These are phyloP conservation scores for Panurus biarmicus DNA, from an alignment of 2,113 vertebrate genomes.

Conservation along the genomic window DNA sequence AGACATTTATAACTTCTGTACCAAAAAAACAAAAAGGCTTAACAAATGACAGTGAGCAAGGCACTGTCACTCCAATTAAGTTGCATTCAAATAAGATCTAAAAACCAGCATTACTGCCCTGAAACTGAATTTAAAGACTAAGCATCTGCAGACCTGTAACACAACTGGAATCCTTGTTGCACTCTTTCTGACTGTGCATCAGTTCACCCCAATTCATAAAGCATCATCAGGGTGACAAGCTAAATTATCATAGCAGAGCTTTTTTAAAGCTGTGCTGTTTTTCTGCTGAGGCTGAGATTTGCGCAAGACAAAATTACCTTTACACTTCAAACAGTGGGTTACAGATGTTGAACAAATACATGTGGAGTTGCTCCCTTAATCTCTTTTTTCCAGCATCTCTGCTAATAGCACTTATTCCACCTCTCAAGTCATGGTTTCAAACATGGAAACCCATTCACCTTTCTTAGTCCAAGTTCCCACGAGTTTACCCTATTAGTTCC, in stretches of 20 bases:
- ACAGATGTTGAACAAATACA: conserved; percentile 57
- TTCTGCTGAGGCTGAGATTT: conserved; percentile 40
- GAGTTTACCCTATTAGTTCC: conserved; percentile 13
- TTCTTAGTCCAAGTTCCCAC: conserved; percentile 36
- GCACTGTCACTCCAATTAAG: background rate
- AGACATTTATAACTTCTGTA: background rate
- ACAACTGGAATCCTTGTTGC: background rate
- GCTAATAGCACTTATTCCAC: conserved; percentile 37
- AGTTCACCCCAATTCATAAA: conserved; percentile 22
- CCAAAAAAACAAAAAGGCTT: background rate
- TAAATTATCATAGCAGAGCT: conserved; percentile 4
- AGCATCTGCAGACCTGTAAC: background rate
- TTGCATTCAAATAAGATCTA: background rate
- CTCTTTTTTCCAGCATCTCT: conserved; percentile 26
- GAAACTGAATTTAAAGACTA: background rate
- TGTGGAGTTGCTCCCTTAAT: conserved; percentile 2
- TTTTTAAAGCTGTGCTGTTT: background rate
- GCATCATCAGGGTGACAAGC: conserved; percentile 7
- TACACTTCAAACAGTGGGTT: background rate
- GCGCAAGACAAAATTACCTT: conserved; percentile 21
- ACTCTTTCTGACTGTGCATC: background rate
- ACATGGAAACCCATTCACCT: conserved; percentile 28
- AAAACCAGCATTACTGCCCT: background rate
- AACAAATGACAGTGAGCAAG: background rate
- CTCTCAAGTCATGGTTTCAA: conserved; percentile 15